phyloP scores from a whole-genome alignment of 2,888 invertebrate genomes.

The Meiosimyza decipiens region DNA sequence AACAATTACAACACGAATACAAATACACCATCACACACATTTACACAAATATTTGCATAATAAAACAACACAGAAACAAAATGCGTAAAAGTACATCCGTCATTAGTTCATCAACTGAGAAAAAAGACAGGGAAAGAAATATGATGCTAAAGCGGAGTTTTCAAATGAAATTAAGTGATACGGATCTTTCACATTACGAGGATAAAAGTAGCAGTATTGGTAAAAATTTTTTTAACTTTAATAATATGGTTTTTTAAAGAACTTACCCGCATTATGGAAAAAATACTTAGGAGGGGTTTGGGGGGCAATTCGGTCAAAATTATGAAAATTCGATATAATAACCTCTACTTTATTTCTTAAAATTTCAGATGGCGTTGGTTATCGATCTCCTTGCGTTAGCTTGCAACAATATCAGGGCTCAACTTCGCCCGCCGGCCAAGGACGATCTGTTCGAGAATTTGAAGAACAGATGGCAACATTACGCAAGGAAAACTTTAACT shows the following conservation, averaged over 20 bases:
- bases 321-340: too few relatives aligned
- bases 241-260: too few relatives aligned
- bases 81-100: conserved; percentile 24
- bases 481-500: conserved; percentile 91
- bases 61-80: conserved; percentile 1
- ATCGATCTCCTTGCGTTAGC: conserved; percentile 56
- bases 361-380: conserved; percentile 55
- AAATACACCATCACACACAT: background rate
- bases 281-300: too few relatives aligned
- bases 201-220: background rate
- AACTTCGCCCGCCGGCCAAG: conserved; percentile 68
- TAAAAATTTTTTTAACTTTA: too few relatives aligned
- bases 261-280: too few relatives aligned
- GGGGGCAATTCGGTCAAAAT: too few relatives aligned
- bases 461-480: conserved; percentile 86
- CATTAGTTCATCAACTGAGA: background rate
- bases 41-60: background rate
- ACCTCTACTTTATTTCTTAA: background rate
- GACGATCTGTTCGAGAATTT: conserved; percentile 87
- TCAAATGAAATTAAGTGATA: conserved; percentile 34
- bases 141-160: conserved; percentile 33
- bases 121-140: conserved; percentile 33
- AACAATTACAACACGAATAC: conserved; percentile 16
- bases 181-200: conserved; percentile 7
- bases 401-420: conserved; percentile 52